Conservation (phyloP, 1,140 invertebrate genomes). For the Heliconius melpomene region DNA sequence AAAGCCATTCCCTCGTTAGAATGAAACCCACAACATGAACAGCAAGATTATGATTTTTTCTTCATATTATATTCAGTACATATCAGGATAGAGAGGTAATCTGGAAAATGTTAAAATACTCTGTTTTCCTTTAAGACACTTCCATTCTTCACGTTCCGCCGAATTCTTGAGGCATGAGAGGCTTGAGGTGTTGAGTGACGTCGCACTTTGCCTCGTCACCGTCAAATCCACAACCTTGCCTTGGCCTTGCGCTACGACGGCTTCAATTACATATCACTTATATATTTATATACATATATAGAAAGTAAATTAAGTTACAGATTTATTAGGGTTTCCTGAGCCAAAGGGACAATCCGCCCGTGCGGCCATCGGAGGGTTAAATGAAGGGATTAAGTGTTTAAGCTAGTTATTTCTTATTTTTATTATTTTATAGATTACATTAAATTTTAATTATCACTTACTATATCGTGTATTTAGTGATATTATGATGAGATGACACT, state of each 20-base stretch:
- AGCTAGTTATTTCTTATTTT: not conserved
- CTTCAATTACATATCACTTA: too few relatives aligned
- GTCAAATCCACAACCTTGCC: too few relatives aligned
- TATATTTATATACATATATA: not conserved
- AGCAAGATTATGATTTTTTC: too few relatives aligned
- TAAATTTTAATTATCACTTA: not conserved
- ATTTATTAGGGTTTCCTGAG: slow-evolving; percentile 9
- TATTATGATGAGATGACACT: too few relatives aligned
- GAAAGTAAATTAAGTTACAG: slow-evolving; percentile 9
- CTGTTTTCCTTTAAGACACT: too few relatives aligned
- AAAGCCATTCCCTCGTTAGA: too few relatives aligned
- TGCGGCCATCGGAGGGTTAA: slow-evolving; percentile 1
- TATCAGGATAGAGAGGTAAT: not conserved
- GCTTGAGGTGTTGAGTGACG: too few relatives aligned
- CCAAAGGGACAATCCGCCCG: not conserved
- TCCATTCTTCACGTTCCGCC: not conserved
- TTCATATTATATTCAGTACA: not conserved
- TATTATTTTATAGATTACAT: not conserved
- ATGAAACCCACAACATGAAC: too few relatives aligned
- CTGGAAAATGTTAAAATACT: not conserved
- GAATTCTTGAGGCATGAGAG: not conserved
- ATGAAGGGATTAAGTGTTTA: not conserved
- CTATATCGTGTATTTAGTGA: too few relatives aligned
- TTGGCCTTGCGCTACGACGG: not conserved
- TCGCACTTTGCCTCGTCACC: too few relatives aligned